Conservation (phyloP, 2,888 invertebrate species). For the Nycteola revayana region DNA sequence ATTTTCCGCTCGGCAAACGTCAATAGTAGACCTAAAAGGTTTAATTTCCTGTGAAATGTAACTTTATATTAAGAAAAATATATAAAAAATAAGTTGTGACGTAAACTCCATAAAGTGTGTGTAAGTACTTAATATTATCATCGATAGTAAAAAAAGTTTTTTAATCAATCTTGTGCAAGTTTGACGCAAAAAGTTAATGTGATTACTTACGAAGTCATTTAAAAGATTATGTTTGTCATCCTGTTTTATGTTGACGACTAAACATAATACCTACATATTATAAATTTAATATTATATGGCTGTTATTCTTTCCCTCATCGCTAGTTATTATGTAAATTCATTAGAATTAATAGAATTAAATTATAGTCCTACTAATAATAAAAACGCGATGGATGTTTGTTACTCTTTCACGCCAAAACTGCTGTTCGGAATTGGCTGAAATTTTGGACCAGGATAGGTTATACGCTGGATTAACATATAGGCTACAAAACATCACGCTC, state of each 20-base stretch:
- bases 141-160: constrained; percentile 39
- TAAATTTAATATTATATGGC: no score
- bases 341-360: no score
- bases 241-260: constrained; percentile 17
- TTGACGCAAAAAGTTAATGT: constrained; percentile 29
- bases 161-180: constrained; percentile 37
- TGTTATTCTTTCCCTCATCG: no score
- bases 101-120: constrained; percentile 39
- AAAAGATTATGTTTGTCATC: constrained; percentile 25
- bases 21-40: constrained; percentile 38
- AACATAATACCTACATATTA: no score
- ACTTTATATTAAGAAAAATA: constrained; percentile 35
- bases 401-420: no score
- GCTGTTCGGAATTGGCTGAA: no score
- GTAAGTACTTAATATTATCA: constrained; percentile 25
- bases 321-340: no score
- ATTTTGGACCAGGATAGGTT: no score
- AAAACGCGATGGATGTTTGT: no score
- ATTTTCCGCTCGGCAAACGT: constrained; percentile 38
- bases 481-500: no score
- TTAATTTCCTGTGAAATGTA: constrained; percentile 39
- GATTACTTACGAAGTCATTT: constrained; percentile 29
- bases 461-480: no score
- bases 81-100: constrained; percentile 31
- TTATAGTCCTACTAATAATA: no score